Conservation (phyloP, 2,888 invertebrate genomes). For the Periphyllus acericola region DNA sequence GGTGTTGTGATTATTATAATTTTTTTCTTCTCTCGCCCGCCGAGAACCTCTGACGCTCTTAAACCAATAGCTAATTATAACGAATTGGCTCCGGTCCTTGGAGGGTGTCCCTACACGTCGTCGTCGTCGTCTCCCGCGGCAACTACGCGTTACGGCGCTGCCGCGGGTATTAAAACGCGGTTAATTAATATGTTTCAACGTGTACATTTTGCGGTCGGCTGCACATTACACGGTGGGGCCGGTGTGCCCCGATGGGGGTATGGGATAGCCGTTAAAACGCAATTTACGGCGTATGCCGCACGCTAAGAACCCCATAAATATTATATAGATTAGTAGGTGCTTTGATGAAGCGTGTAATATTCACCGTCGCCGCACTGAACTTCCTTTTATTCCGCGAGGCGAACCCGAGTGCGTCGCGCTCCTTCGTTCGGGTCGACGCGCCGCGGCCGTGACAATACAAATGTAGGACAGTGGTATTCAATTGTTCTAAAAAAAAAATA, state of each 20-base stretch:
- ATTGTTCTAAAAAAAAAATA: background rate
- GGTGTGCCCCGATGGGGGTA: no score
- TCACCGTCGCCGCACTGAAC: background rate
- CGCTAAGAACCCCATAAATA: slow-evolving; percentile 11
- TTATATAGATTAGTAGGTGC: slow-evolving; percentile 7
- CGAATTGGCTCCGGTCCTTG: slow-evolving; percentile 1
- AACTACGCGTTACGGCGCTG: background rate
- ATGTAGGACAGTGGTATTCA: background rate
- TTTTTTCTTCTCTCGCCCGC: background rate
- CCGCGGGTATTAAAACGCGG: slow-evolving; percentile 34
- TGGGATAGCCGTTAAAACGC: slow-evolving; percentile 18
- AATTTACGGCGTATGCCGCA: slow-evolving; percentile 4
- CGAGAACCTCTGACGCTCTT: background rate
- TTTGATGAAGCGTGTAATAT: background rate
- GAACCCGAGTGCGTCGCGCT: background rate
- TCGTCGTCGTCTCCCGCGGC: background rate
- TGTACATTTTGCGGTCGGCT: slow-evolving; percentile 9
- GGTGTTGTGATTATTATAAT: background rate
- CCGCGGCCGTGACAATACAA: background rate
- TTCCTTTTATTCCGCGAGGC: background rate
- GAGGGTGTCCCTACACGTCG: background rate
- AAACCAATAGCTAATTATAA: slow-evolving; percentile 27
- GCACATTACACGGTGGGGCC: background rate
- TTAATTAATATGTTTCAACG: slow-evolving; percentile 46
- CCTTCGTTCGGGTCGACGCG: background rate